These are phyloP conservation scores for Carapus acus DNA, from an alignment of 2,797 vertebrate species.

Conservation along the genomic window DNA sequence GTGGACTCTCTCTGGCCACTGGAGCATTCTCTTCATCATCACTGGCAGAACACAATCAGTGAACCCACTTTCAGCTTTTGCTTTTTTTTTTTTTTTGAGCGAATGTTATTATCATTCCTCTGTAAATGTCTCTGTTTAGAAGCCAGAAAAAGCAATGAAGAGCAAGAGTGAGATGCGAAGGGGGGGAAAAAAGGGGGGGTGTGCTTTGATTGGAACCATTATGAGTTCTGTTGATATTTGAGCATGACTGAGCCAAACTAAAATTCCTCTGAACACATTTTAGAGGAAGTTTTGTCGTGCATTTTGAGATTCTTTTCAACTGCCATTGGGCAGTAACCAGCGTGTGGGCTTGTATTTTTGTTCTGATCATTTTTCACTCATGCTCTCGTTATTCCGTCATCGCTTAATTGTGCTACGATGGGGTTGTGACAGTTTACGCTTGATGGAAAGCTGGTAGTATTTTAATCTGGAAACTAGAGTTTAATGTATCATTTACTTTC, in stretches of 20 bases:
- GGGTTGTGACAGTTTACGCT: no score
- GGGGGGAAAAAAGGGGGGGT: background rate
- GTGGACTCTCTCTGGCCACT: conserved; percentile 52
- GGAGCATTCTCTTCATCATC: conserved; percentile 59
- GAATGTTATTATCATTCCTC: background rate
- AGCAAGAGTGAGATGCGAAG: background rate
- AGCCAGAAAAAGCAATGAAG: conserved; percentile 2
- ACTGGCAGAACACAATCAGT: conserved; percentile 54
- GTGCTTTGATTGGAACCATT: conserved; percentile 2
- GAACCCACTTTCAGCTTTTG: conserved; percentile 38
- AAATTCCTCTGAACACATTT: no score
- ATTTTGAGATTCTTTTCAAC: conserved; percentile 3
- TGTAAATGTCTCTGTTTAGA: conserved; percentile 15
- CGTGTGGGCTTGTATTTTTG: background rate
- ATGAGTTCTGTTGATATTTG: background rate
- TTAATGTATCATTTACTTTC: conserved; percentile 27
- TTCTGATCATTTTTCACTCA: conserved; percentile 10
- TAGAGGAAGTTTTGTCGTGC: conserved; percentile 2
- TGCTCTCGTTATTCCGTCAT: conserved; percentile 7
- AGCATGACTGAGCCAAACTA: background rate
- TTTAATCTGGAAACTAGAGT: conserved; percentile 25
- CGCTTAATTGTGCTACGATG: conserved; percentile 14
- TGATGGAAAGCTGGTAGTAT: no score
- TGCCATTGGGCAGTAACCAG: background rate
- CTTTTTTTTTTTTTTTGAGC: conserved; percentile 1